Evolutionary conservation across 2,797 vertebrate genomes (phyloP).

Genomic region (Melanotaenia maccullochi): DNA sequence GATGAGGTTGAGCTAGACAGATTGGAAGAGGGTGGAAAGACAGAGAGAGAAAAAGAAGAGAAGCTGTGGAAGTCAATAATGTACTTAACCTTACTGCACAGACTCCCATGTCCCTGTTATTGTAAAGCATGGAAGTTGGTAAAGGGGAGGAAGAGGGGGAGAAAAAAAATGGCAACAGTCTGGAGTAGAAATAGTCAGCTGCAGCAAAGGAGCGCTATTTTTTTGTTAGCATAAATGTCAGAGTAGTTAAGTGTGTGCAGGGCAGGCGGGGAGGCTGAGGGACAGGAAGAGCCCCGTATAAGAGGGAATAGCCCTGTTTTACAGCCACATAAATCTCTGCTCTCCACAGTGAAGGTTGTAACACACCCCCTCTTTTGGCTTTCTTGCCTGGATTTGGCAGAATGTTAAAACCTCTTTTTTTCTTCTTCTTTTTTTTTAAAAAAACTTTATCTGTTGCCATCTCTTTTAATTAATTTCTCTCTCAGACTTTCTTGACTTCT

Average conservation of each 20-base stretch:
- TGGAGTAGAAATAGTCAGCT: constrained; percentile 43
- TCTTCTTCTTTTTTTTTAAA: constrained; percentile 30
- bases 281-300: constrained; percentile 67
- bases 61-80: constrained; percentile 63
- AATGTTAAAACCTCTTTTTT: constrained; percentile 21
- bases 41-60: constrained; percentile 25
- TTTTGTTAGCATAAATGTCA: constrained; percentile 69
- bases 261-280: constrained; percentile 44
- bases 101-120: constrained; percentile 55
- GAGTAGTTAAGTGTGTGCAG: constrained; percentile 53
- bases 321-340: constrained; percentile 76
- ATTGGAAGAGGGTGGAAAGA: constrained; percentile 45
- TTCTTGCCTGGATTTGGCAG: constrained; percentile 33
- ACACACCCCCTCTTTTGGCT: constrained; percentile 48
- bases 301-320: constrained; percentile 74
- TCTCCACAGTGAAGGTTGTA: constrained; percentile 49
- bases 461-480: constrained; percentile 32
- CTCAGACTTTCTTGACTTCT: constrained; percentile 38
- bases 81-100: constrained; percentile 62
- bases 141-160: constrained; percentile 4
- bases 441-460: constrained; percentile 23
- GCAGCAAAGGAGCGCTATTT: constrained; percentile 35
- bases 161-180: constrained; percentile 21
- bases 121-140: constrained; percentile 40
- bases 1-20: constrained; percentile 42